Percentiles rank a stretch among this genome's conserved stretches.
Evolutionary conservation across 2,888 invertebrate genomes (phyloP).

Genomic region (Calameuta filiformis): DNA sequence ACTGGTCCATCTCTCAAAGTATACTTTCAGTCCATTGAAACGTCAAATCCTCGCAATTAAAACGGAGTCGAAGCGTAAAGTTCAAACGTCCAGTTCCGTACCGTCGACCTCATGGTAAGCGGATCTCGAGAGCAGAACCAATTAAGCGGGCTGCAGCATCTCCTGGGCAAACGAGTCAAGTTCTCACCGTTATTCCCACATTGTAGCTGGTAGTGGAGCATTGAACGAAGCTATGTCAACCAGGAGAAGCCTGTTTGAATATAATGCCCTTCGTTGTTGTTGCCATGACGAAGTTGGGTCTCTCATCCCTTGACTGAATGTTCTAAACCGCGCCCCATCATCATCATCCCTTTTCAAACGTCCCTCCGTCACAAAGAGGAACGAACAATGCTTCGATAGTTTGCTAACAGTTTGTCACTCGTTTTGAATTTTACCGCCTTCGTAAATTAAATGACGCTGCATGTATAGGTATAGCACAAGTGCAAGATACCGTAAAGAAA

Average conservation of each 20-base stretch:
- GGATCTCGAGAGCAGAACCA: neutral
- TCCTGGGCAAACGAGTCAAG: neutral
- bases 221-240: neutral
- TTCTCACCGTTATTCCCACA: neutral
- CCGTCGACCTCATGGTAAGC: neutral
- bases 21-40: neutral
- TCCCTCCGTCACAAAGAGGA: neutral
- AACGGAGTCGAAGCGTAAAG: neutral
- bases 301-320: neutral
- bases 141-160: neutral
- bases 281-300: neutral
- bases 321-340: neutral
- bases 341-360: neutral
- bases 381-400: conserved; percentile 4
- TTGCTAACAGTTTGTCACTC: conserved; percentile 1
- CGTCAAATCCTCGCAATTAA: neutral
- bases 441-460: neutral
- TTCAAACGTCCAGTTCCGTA: neutral
- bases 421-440: neutral
- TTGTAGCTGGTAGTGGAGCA: neutral
- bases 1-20: neutral
- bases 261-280: conserved; percentile 3
- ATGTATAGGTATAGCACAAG: neutral
- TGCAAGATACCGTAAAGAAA: neutral
- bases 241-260: conserved; percentile 10